Conservation (phyloP, 2,888 invertebrate species). For the Agriopis aurantiaria region DNA sequence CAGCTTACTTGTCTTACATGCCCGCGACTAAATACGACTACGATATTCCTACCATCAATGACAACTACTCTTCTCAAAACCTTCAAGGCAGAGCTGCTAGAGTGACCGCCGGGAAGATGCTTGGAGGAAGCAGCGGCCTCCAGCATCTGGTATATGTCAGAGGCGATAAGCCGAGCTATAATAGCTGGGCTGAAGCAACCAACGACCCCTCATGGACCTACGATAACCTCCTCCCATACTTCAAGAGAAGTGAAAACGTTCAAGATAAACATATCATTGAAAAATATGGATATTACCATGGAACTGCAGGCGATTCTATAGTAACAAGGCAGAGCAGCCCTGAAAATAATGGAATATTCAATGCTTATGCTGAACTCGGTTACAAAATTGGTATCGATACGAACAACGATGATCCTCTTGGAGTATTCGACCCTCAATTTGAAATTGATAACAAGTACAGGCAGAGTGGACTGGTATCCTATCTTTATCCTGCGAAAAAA, state of each 20-base stretch:
- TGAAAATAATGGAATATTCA: not conserved
- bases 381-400: constrained; percentile 47
- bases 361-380: constrained; percentile 64
- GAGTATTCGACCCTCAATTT: constrained; percentile 73
- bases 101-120: constrained; percentile 38
- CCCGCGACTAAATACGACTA: constrained; percentile 32
- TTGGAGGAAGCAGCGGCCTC: constrained; percentile 37
- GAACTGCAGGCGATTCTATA: not conserved
- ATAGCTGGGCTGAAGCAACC: constrained; percentile 29
- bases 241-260: constrained; percentile 29
- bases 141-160: constrained; percentile 31
- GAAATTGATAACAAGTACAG: constrained; percentile 74
- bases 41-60: constrained; percentile 18
- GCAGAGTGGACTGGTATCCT: constrained; percentile 79
- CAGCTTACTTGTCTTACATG: not conserved
- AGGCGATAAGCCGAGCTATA: constrained; percentile 24
- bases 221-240: constrained; percentile 29
- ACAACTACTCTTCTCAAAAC: constrained; percentile 24
- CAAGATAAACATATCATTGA: not conserved
- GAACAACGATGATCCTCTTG: constrained; percentile 52
- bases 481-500: constrained; percentile 60
- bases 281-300: not conserved
- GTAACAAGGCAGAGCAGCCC: not conserved
- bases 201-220: constrained; percentile 36
- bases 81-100: not conserved